Conservation (phyloP, 1,140 invertebrate species). For the Cephus cinctus region DNA sequence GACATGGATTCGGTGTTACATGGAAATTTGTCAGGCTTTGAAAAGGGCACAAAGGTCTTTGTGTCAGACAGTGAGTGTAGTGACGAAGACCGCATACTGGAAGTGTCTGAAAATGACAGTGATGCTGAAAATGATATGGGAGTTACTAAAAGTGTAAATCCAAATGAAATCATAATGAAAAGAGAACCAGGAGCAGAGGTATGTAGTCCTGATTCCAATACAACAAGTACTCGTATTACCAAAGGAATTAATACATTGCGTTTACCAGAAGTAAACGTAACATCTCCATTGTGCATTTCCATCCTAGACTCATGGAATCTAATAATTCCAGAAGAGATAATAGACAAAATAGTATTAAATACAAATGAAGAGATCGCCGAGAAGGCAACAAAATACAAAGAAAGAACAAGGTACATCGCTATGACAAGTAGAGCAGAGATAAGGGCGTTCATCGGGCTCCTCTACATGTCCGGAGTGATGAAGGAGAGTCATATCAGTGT, state of each 20-base stretch:
- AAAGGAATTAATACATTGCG: too few relatives aligned
- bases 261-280: too few relatives aligned
- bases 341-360: background rate
- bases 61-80: constrained; percentile 7
- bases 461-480: background rate
- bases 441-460: constrained; percentile 2
- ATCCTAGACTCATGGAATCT: constrained; percentile 3
- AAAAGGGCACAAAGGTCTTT: too few relatives aligned
- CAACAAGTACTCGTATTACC: too few relatives aligned
- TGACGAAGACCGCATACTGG: constrained; percentile 1
- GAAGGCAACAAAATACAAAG: constrained; percentile 1
- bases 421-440: background rate
- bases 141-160: too few relatives aligned
- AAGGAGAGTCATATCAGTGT: constrained; percentile 3
- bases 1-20: too few relatives aligned
- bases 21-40: too few relatives aligned
- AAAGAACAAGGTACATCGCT: background rate
- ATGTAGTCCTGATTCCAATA: too few relatives aligned
- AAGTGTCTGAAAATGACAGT: background rate
- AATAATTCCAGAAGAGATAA: constrained; percentile 1
- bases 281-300: constrained; percentile 1
- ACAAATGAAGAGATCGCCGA: constrained; percentile 3
- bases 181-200: too few relatives aligned
- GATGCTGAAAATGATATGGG: too few relatives aligned
- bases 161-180: too few relatives aligned